Conservation (phyloP, 2,888 invertebrate genomes). For the Esperia sulphurella region DNA sequence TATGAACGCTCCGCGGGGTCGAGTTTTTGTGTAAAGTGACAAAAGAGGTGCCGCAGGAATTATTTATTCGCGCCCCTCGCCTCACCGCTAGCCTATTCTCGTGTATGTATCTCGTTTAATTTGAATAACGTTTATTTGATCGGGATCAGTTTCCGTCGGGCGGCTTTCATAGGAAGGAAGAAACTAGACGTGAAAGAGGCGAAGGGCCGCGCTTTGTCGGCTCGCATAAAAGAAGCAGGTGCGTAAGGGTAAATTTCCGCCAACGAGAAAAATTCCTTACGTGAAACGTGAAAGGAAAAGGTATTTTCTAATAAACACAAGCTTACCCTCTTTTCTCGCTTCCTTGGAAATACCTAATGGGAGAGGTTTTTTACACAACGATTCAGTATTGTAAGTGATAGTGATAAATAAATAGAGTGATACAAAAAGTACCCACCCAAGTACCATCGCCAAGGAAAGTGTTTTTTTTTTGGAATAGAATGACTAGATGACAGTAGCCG, state of each 20-base stretch:
- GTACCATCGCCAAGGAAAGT: no score
- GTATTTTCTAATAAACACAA: slow-evolving; percentile 57
- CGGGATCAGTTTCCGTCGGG: slow-evolving; percentile 21
- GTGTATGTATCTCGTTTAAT: slow-evolving; percentile 28
- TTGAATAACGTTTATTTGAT: slow-evolving; percentile 43
- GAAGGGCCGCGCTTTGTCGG: slow-evolving; percentile 32
- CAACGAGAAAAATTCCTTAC: slow-evolving; percentile 45
- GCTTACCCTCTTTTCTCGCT: slow-evolving; percentile 24
- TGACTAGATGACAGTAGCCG: no score
- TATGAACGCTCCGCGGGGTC: slow-evolving; percentile 31
- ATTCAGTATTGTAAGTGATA: background rate
- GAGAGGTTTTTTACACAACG: slow-evolving; percentile 12
- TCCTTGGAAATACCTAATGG: slow-evolving; percentile 24
- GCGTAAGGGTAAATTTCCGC: slow-evolving; percentile 46
- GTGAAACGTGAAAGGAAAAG: slow-evolving; percentile 44
- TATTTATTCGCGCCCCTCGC: slow-evolving; percentile 25
- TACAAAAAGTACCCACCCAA: background rate
- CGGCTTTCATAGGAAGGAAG: slow-evolving; percentile 19
- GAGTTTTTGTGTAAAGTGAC: slow-evolving; percentile 36
- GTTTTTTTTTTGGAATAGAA: no score
- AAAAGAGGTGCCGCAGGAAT: slow-evolving; percentile 33
- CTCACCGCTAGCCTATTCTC: slow-evolving; percentile 18
- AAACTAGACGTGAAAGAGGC: slow-evolving; percentile 30
- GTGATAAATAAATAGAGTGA: background rate
- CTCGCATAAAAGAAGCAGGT: slow-evolving; percentile 40